Evolutionary conservation across 2,113 vertebrate genomes (phyloP).

Genomic region (Anoura caudifer): DNA sequence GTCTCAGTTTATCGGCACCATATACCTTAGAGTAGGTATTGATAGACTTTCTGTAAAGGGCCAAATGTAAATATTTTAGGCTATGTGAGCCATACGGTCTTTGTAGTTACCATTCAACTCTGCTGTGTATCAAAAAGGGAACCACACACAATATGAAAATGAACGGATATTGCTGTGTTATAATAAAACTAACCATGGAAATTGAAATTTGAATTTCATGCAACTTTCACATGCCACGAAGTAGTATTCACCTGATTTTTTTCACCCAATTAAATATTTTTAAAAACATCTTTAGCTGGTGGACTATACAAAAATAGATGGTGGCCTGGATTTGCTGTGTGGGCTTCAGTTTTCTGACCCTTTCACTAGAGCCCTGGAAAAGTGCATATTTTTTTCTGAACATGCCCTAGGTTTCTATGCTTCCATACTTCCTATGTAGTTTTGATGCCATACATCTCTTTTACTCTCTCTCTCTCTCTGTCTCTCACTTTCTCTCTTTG

Average conservation of each 20-base stretch:
- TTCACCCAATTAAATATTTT: neutral
- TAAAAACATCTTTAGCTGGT: neutral
- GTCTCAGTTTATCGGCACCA: neutral
- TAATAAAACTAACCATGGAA: neutral
- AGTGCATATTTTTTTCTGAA: neutral
- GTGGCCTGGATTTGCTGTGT: neutral
- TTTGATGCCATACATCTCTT: neutral
- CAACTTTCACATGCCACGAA: neutral
- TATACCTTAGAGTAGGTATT: neutral
- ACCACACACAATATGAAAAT: neutral
- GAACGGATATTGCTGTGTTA: neutral
- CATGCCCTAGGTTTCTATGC: neutral
- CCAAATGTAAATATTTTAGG: neutral
- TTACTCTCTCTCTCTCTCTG: neutral
- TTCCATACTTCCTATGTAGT: neutral
- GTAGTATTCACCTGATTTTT: neutral
- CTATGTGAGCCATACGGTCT: neutral
- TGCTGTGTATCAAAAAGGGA: neutral
- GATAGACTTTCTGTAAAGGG: neutral
- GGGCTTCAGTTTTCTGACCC: neutral
- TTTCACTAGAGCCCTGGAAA: neutral
- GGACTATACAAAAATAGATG: neutral
- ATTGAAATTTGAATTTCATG: neutral
- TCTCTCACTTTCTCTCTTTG: neutral
- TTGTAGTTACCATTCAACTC: neutral